Conservation (phyloP, 1,140 invertebrate species). For the Zaprionus tsacasi region DNA sequence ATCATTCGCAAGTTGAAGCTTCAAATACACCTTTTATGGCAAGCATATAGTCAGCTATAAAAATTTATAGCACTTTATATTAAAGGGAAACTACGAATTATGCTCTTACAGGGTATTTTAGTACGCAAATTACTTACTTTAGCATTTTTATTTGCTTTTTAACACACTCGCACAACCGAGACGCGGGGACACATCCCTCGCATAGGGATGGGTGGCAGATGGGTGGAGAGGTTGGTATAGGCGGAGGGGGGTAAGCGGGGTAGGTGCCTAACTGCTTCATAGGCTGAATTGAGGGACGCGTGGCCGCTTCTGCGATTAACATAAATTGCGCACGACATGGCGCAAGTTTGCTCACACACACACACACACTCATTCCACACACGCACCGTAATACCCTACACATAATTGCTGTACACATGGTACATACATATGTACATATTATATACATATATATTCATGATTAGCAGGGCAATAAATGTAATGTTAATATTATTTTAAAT, state of each 20-base stretch:
- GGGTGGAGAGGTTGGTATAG: not conserved
- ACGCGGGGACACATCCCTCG: not conserved
- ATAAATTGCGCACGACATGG: conserved; percentile 71
- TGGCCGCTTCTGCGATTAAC: conserved; percentile 52
- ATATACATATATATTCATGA: not conserved
- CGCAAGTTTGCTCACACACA: conserved; percentile 39
- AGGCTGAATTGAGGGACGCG: conserved; percentile 11
- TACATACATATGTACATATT: too few relatives aligned
- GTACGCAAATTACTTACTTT: not conserved
- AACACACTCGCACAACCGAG: conserved; percentile 4
- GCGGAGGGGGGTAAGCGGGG: not conserved
- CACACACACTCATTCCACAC: conserved; percentile 30
- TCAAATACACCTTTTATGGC: not conserved
- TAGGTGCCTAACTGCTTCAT: not conserved
- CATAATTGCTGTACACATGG: not conserved
- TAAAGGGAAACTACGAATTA: not conserved
- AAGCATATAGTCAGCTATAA: not conserved
- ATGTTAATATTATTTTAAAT: too few relatives aligned
- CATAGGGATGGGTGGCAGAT: not conserved
- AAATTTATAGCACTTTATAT: not conserved
- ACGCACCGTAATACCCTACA: conserved; percentile 29
- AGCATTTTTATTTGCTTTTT: conserved; percentile 8
- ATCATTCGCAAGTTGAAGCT: not conserved
- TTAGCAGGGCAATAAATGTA: not conserved
- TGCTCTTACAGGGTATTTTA: not conserved